Percentiles rank a stretch among this genome's conserved stretches.
These are phyloP conservation scores for Pelodiscus sinensis DNA, from an alignment of 2,113 vertebrate species.

Conservation along the genomic window DNA sequence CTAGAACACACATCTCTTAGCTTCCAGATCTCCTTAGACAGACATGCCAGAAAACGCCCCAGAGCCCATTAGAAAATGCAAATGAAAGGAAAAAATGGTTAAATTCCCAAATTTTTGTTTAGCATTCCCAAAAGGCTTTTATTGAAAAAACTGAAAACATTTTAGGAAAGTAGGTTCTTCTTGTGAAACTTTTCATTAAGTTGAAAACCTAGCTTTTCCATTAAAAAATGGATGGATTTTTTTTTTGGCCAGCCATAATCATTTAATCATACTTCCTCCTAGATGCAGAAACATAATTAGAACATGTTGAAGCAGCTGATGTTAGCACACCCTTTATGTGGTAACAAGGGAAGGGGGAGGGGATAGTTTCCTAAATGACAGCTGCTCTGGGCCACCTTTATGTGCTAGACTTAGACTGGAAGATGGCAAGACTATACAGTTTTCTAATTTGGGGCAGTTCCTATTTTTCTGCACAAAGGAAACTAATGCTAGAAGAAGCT, in stretches of 20 bases:
- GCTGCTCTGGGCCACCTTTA: constrained; percentile 2
- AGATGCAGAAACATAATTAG: neutral
- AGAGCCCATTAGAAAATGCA: neutral
- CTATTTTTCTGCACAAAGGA: neutral
- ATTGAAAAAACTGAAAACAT: neutral
- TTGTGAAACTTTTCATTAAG: neutral
- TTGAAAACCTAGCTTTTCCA: fast-evolving
- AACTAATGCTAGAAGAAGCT: fast-evolving
- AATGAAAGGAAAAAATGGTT: neutral
- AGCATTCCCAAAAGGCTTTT: neutral
- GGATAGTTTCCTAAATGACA: neutral
- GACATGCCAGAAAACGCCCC: neutral
- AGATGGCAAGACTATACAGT: neutral
- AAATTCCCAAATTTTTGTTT: neutral
- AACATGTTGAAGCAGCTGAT: fast-evolving
- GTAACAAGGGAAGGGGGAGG: fast-evolving
- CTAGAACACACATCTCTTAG: fast-evolving
- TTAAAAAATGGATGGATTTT: fast-evolving
- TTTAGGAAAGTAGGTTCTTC: neutral
- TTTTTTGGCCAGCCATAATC: fast-evolving
- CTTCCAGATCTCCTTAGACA: neutral
- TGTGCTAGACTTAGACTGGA: fast-evolving
- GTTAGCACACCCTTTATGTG: fast-evolving
- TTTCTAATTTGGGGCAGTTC: neutral
- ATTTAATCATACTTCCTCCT: fast-evolving